Conservation (phyloP, 2,888 invertebrate species). For the Chaetogeoica ovagalla region DNA sequence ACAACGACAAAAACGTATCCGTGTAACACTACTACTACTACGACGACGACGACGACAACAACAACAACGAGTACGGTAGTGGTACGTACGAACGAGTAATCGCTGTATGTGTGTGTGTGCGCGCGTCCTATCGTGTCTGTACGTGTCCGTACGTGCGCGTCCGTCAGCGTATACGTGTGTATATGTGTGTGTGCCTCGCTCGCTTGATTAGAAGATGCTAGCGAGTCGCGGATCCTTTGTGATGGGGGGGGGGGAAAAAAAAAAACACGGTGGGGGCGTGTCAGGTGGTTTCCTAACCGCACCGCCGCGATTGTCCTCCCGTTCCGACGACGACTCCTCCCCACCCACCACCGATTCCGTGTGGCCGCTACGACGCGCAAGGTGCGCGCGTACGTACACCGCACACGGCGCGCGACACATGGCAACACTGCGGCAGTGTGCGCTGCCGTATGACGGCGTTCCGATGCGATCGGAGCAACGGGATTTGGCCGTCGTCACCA, state of each 20-base stretch:
- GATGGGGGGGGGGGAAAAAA: constrained; percentile 49
- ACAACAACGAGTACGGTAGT: constrained; percentile 7
- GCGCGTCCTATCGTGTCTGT: not conserved
- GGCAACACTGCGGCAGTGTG: constrained; percentile 10
- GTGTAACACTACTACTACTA: too few relatives aligned
- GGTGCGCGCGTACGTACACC: not conserved
- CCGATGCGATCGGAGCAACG: not conserved
- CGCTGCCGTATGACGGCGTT: not conserved
- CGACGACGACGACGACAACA: too few relatives aligned
- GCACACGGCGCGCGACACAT: not conserved
- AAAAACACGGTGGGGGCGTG: constrained; percentile 53
- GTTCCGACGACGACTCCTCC: too few relatives aligned
- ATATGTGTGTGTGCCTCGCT: not conserved
- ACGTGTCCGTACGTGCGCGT: not conserved
- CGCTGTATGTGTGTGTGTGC: not conserved
- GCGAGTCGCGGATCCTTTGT: constrained; percentile 42
- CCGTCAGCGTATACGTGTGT: not conserved
- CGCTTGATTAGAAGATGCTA: constrained; percentile 51
- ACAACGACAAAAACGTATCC: constrained; percentile 30
- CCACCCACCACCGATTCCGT: not conserved
- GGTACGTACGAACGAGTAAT: not conserved
- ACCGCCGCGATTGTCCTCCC: not conserved
- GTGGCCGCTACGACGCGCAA: not conserved
- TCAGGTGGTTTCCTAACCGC: constrained; percentile 51
- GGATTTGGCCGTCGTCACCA: not conserved